Conservation (phyloP, 2,113 vertebrate genomes). For the Amphiprion percula region DNA sequence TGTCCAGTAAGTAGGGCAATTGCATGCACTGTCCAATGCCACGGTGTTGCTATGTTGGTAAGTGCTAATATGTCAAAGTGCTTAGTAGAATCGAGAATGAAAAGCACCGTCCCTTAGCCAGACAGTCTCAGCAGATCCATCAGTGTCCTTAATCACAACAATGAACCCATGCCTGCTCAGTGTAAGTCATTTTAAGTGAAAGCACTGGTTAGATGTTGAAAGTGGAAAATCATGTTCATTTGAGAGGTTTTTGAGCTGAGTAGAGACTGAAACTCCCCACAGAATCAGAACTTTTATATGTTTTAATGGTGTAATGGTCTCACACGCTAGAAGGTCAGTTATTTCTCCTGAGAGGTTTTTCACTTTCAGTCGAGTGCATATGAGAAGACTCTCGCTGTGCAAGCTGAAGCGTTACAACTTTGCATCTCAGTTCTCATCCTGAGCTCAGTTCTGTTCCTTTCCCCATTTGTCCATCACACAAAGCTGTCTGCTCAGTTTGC, state of each 20-base stretch:
- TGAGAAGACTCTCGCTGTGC: not conserved
- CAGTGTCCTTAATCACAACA: not conserved
- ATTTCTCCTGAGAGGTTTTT: slow-evolving; percentile 18
- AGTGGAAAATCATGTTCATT: slow-evolving; percentile 50
- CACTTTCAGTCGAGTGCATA: not conserved
- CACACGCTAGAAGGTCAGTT: slow-evolving; percentile 19
- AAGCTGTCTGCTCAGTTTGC: slow-evolving; percentile 14
- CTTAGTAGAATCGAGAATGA: slow-evolving; percentile 9
- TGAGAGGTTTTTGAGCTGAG: slow-evolving; percentile 28
- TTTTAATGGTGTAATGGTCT: slow-evolving; percentile 28
- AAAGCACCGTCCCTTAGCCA: not conserved
- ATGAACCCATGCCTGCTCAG: too few relatives aligned
- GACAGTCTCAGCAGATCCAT: slow-evolving; percentile 13
- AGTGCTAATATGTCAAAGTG: not conserved
- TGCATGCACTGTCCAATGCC: slow-evolving; percentile 24
- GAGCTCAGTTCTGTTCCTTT: not conserved
- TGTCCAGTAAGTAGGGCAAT: slow-evolving; percentile 52
- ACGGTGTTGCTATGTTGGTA: slow-evolving; percentile 20
- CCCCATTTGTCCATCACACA: slow-evolving; percentile 21
- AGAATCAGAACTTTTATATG: slow-evolving; percentile 9
- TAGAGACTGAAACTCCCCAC: slow-evolving; percentile 13
- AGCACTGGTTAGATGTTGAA: not conserved
- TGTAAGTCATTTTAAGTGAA: not conserved
- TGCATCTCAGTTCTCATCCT: not conserved
- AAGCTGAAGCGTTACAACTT: not conserved